Percentiles rank a stretch among this genome's conserved stretches.
These are phyloP conservation scores for Brevimyrus niger DNA, from an alignment of 2,113 vertebrate species.

Conservation along the genomic window DNA sequence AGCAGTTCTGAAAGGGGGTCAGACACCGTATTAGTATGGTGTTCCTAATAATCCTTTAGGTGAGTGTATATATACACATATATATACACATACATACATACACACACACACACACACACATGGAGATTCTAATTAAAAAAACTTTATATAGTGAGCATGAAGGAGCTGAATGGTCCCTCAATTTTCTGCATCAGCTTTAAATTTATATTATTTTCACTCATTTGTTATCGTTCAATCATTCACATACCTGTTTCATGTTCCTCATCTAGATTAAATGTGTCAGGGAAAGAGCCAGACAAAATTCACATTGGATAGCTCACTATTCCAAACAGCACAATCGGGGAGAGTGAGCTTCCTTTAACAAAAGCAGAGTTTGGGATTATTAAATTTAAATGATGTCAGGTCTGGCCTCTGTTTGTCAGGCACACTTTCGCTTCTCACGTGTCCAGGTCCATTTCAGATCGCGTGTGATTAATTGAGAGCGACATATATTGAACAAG, in stretches of 20 bases:
- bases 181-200: neutral
- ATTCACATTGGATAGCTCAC: neutral
- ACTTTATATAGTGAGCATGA: neutral
- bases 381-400: neutral
- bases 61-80: too few relatives aligned
- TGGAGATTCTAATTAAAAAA: neutral
- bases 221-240: neutral
- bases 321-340: neutral
- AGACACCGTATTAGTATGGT: too few relatives aligned
- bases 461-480: slow-evolving; percentile 25
- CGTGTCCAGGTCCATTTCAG: slow-evolving; percentile 6
- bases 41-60: too few relatives aligned
- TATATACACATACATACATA: too few relatives aligned
- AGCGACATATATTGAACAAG: slow-evolving; percentile 42
- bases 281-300: neutral
- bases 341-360: neutral
- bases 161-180: neutral
- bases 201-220: neutral
- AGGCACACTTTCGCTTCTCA: neutral
- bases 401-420: slow-evolving; percentile 10
- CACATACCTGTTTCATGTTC: neutral
- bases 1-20: too few relatives aligned
- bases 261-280: neutral
- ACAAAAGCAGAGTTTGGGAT: neutral
- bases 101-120: neutral